Conservation (phyloP, 2,797 vertebrate genomes). For the Anguilla pacifica region DNA sequence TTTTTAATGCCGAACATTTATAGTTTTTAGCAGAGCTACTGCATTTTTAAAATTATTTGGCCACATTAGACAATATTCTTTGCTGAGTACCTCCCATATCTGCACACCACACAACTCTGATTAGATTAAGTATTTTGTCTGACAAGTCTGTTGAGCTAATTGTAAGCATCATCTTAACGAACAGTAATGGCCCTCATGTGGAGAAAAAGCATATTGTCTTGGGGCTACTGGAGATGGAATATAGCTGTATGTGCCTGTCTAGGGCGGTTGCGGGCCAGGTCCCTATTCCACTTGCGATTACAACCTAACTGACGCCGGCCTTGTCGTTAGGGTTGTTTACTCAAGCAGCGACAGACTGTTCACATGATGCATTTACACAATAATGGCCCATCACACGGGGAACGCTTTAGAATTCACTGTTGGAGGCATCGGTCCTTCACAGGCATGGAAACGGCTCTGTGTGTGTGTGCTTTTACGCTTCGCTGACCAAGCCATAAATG, state of each 20-base stretch:
- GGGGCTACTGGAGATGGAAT: background rate
- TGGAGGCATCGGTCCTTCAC: background rate
- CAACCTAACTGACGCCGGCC: background rate
- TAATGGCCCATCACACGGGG: background rate
- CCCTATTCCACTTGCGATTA: background rate
- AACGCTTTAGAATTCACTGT: constrained; percentile 1
- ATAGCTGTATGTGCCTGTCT: background rate
- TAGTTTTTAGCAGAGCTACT: background rate
- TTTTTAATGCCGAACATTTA: background rate
- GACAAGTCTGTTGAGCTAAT: background rate
- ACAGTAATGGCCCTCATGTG: background rate
- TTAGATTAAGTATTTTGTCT: background rate
- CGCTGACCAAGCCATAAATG: constrained; percentile 1
- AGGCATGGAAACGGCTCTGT: background rate
- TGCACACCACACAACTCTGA: background rate
- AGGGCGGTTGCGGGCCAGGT: background rate
- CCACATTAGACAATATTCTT: background rate
- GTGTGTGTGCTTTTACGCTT: constrained; percentile 15
- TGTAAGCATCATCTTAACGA: background rate
- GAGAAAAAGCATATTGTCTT: background rate
- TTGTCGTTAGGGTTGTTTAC: background rate
- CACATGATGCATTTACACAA: constrained; percentile 14
- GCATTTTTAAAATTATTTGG: background rate
- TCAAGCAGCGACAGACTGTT: constrained; percentile 2
- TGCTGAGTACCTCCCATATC: background rate